Conservation (phyloP, 2,888 invertebrate species). For the Crepidodera aurea region DNA sequence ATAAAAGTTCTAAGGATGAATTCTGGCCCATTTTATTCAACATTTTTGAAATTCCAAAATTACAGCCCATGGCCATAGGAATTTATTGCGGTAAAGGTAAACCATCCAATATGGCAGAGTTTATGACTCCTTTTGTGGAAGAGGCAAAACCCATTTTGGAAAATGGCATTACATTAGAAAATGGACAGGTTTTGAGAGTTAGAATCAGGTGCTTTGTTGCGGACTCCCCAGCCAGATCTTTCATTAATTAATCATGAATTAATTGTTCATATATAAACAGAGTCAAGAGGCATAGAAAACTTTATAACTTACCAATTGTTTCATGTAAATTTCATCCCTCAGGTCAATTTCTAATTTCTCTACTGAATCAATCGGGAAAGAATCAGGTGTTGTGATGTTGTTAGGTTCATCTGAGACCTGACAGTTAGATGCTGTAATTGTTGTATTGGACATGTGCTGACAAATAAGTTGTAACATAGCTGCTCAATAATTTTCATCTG, state of each 20-base stretch:
- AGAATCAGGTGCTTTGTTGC: slow-evolving; percentile 37
- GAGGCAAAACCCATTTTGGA: slow-evolving; percentile 22
- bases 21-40: slow-evolving; percentile 31
- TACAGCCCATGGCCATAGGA: slow-evolving; percentile 18
- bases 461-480: too few relatives aligned
- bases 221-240: slow-evolving; percentile 40
- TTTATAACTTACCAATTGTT: not conserved
- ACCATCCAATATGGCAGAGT: slow-evolving; percentile 17
- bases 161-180: slow-evolving; percentile 13
- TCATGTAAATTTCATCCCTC: too few relatives aligned
- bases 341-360: too few relatives aligned
- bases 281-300: too few relatives aligned
- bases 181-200: not conserved
- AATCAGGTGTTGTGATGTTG: too few relatives aligned
- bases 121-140: slow-evolving; percentile 32
- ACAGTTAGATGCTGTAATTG: too few relatives aligned
- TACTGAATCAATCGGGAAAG: too few relatives aligned
- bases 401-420: not conserved
- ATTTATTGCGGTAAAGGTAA: slow-evolving; percentile 31
- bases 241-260: too few relatives aligned
- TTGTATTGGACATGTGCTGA: too few relatives aligned
- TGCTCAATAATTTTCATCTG: not conserved
- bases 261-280: too few relatives aligned
- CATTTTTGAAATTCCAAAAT: slow-evolving; percentile 14
- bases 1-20: slow-evolving; percentile 23